phyloP scores from a whole-genome alignment of 2,113 vertebrate genomes.

The Petroica traversi region DNA sequence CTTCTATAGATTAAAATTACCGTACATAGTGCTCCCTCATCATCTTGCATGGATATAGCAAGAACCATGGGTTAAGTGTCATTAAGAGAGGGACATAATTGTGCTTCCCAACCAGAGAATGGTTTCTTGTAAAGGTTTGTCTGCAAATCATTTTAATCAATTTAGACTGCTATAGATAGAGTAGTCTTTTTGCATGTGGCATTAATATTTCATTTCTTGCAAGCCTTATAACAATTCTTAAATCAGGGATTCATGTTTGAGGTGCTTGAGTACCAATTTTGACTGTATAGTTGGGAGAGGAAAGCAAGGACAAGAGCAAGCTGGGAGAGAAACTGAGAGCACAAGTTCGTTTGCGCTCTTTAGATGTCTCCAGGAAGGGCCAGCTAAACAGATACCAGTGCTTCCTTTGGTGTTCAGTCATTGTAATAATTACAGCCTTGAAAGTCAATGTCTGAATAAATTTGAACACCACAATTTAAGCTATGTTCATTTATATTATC shows the following conservation, averaged over 20 bases:
- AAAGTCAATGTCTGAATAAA: background rate
- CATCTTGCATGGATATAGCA: accelerated
- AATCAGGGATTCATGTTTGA: background rate
- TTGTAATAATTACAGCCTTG: background rate
- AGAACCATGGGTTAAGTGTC: background rate
- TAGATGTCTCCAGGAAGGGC: background rate
- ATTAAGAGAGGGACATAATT: background rate
- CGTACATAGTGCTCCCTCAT: background rate
- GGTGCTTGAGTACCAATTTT: background rate
- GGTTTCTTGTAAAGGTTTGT: background rate
- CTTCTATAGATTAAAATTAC: background rate
- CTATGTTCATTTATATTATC: background rate
- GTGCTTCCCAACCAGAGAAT: background rate
- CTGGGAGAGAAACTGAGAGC: background rate
- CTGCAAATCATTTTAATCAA: background rate
- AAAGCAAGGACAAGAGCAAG: background rate
- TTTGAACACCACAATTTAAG: background rate
- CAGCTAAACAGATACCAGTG: background rate
- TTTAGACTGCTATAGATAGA: background rate
- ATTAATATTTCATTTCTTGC: background rate
- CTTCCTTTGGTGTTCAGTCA: background rate
- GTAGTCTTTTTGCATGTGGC: background rate
- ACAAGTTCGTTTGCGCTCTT: background rate
- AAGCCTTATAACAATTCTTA: background rate
- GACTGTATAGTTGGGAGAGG: background rate